Evolutionary conservation across 2,888 invertebrate species (phyloP), one percentile per base, ranked within the genome.

Genomic region (Horisme vitalbata): DNA sequence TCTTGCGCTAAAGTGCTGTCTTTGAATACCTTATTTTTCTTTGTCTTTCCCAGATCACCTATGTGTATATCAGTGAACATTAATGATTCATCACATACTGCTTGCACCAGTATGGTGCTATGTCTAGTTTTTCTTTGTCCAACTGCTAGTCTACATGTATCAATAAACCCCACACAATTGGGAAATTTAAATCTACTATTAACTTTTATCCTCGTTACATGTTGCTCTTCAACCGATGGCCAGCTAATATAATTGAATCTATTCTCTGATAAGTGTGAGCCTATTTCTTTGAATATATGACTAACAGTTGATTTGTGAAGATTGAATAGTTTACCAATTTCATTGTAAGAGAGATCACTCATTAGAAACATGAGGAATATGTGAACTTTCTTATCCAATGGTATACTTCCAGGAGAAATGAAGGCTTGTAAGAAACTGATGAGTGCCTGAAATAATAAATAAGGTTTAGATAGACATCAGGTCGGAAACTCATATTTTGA

Each of bases 161-260:
- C 86, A 53, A 89, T 78, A 37, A 88, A 86, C 4, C 89, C 89
- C 14, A 88, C 79, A 71, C 89, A 88, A 48, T 88, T 89, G 2
- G 89, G 89, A 53, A 87, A 83, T 53, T 81, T 80, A 52, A 75
- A 79, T 45, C 74, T 65, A 43, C 78, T 84, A 47, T 87, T 80
- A 5, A 88, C 82, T 61, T 83, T 86, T 26, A 83, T 67, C 56
- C 85, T 82, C 12, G 86, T 87, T 1, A 86, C 41, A 61, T 88
- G 83, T 50, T 89, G 89, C 45, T 87, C 83, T 47, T 86, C 86
- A 9, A 71, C 55, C 21, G 85, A 79, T 3, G 88, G 86, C 89
- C 88, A 89, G 31, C 60, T 82, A 11, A 89, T 82, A 52, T 79
- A 85, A 39, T 75, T 63, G 53, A 74, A 75, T 38, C 70, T 75